Evolutionary conservation across 2,888 invertebrate species (phyloP).

Genomic region (Conistra vaccinii): DNA sequence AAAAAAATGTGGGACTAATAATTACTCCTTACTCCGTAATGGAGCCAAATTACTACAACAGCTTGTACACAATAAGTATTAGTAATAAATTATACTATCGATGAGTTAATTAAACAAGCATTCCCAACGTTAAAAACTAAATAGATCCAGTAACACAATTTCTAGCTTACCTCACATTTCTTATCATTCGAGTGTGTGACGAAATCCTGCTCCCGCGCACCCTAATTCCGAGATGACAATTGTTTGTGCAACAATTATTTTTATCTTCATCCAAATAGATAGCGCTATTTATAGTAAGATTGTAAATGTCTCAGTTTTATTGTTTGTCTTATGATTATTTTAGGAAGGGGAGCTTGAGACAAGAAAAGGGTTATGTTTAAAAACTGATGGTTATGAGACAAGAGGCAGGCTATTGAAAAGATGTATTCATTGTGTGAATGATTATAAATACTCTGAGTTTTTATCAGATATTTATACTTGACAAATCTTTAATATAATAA

Average conservation of each 20-base stretch:
- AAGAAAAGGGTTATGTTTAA: no score
- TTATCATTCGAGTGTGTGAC: conserved; percentile 56
- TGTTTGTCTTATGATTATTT: conserved; percentile 40
- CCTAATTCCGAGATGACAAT: conserved; percentile 59
- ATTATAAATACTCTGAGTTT: no score
- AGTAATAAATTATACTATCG: neutral
- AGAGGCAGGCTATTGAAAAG: no score
- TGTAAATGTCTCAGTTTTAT: conserved; percentile 36
- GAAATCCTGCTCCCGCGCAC: conserved; percentile 56
- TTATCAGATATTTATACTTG: no score
- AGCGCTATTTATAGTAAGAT: conserved; percentile 59
- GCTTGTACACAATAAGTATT: neutral
- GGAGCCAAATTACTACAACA: neutral
- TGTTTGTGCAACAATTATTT: conserved; percentile 52
- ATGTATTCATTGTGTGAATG: no score
- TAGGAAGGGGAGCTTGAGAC: neutral
- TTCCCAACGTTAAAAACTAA: neutral
- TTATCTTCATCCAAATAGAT: conserved; percentile 58
- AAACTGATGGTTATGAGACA: no score
- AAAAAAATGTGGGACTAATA: neutral
- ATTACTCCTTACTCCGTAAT: neutral
- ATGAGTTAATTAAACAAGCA: neutral
- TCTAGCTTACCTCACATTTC: conserved; percentile 20
- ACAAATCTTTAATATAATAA: no score
- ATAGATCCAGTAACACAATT: neutral